Percentiles rank a stretch among this genome's conserved stretches.
Evolutionary conservation across 1,140 invertebrate genomes (phyloP).

Genomic region (Leptinotarsa undecemlineata): DNA sequence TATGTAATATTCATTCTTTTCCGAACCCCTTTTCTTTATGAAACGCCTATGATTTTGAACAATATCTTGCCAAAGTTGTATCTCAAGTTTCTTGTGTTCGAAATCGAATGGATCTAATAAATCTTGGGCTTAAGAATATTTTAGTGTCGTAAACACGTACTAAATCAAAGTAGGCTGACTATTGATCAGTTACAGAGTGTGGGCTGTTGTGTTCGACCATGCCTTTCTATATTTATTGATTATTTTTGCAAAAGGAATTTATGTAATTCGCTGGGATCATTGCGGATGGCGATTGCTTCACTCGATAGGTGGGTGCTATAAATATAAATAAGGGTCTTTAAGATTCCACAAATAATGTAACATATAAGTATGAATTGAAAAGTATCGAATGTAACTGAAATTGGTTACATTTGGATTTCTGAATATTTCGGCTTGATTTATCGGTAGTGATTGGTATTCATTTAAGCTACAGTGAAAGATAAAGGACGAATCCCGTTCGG

Average conservation of each 20-base stretch:
- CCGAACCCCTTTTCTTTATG: neutral
- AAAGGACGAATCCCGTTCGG: too few species aligned
- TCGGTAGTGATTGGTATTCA: too few species aligned
- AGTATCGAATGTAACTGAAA: too few species aligned
- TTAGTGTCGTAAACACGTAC: conserved; percentile 39
- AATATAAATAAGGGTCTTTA: neutral
- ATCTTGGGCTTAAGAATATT: conserved; percentile 35
- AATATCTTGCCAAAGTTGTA: conserved; percentile 28
- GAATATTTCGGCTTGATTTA: too few species aligned
- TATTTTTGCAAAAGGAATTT: conserved; percentile 22
- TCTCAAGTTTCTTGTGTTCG: conserved; percentile 28
- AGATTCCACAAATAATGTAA: too few species aligned
- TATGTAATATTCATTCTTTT: too few species aligned
- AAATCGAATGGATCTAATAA: conserved; percentile 37
- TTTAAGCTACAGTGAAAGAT: too few species aligned
- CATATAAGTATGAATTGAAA: too few species aligned
- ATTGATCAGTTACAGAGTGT: conserved; percentile 36
- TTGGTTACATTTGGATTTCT: too few species aligned
- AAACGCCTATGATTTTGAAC: conserved; percentile 17
- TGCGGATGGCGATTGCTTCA: conserved; percentile 13
- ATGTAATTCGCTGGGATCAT: conserved; percentile 19
- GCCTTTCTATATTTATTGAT: conserved; percentile 27
- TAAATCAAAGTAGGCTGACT: conserved; percentile 37
- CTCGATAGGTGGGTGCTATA: conserved; percentile 8
- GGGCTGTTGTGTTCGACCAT: conserved; percentile 20